Percentiles rank a stretch among this genome's conserved stretches.
These are phyloP conservation scores for Agonum fuliginosum DNA, from an alignment of 2,888 invertebrate species.

Conservation along the genomic window DNA sequence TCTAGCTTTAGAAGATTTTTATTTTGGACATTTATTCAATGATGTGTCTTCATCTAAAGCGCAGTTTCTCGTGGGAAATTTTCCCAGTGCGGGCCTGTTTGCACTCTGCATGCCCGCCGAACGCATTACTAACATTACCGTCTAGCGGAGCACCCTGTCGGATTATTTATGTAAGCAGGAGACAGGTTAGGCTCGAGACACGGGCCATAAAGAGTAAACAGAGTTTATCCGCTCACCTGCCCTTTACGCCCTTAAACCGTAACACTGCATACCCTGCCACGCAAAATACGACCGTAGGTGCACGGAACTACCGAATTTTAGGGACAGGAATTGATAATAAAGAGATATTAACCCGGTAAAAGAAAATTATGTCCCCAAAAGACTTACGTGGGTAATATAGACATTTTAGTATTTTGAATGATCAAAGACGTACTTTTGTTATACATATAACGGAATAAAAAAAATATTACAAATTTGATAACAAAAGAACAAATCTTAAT, in stretches of 20 bases:
- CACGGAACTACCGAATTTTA: neutral
- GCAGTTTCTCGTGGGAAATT: neutral
- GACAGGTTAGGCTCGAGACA: constrained; percentile 62
- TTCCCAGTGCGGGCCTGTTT: neutral
- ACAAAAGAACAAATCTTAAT: too few species aligned
- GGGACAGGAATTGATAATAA: neutral
- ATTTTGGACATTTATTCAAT: too few species aligned
- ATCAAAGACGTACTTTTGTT: too few species aligned
- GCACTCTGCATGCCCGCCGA: constrained; percentile 43
- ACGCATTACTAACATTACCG: constrained; percentile 44
- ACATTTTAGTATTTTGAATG: constrained; percentile 1
- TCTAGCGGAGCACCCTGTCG: constrained; percentile 56
- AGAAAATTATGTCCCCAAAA: neutral
- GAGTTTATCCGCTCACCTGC: constrained; percentile 50
- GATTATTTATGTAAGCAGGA: constrained; percentile 65
- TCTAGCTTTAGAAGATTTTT: too few species aligned
- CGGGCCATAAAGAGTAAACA: constrained; percentile 64
- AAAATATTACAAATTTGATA: too few species aligned
- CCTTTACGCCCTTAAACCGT: neutral
- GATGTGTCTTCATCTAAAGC: too few species aligned
- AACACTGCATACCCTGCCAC: neutral
- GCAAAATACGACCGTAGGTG: neutral
- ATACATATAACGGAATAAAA: too few species aligned
- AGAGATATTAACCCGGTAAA: neutral
- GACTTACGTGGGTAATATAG: neutral